Evolutionary conservation across 1,140 invertebrate species (phyloP), one percentile per base, ranked within the genome.

Genomic region (Sycobia sp.): DNA sequence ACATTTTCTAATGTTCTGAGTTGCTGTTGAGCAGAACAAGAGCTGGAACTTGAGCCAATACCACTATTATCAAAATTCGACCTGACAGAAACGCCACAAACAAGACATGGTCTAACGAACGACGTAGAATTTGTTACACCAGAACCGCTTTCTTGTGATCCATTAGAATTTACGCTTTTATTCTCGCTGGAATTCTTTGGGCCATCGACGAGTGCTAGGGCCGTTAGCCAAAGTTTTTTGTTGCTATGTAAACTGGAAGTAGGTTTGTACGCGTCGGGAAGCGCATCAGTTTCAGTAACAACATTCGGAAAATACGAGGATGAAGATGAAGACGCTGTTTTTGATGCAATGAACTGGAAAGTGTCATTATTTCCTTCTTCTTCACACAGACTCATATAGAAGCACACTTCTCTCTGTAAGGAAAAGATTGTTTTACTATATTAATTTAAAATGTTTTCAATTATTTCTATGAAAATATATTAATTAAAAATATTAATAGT

Each of bases 131-230:
- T 14, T 9, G 9, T 9, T 38, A 20, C 10, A 14, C 7, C 39
- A 14, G 44, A 46, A 10, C 23, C 20, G 2, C n/a, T 38, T 23
- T 50, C 43, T 5, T 11, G 11, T 18, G 44, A 25, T 20, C 44
- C 39, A 22, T 66, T 63, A 1, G 66, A 67, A 60, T 51, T 69
- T 4, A 55, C 57, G 16, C 62, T 71, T 32, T 72, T 73, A 23
- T 73, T 71, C 13, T 76, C 73, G 0, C 53, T 68, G 18, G 51
- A n/a, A 20, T 43, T 43, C 49, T 71, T 44, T 0, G 67, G 65
- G 44, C 78, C 70, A 57, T 83, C 82, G 20, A 85, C 76, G 38
- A 86, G 72, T 22, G 84, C 79, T 14, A 86, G 58, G 1, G 85
- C 83, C 3, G 84, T 85, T 51, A 84, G 50, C 61, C 81, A 74